Base-by-base conservation (phyloP, 2,113 vertebrate genomes). In the Ondatra zibethicus region DNA sequence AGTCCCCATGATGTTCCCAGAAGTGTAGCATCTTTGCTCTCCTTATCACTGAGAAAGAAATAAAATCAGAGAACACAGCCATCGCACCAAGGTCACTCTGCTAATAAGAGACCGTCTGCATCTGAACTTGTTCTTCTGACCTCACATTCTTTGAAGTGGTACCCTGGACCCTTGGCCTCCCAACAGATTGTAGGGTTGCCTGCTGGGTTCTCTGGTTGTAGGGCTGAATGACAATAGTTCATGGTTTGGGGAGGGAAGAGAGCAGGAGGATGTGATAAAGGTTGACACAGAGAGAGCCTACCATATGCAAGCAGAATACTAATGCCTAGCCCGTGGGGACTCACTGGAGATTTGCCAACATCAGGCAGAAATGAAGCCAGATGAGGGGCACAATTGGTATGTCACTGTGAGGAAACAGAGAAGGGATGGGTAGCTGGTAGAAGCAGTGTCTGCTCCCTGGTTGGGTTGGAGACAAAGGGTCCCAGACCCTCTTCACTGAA, bases 11-110 rank as follows among this genome's bases (percentile, higher is more conserved):
- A 1, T 0, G 19, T 73, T 89, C 61, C 33, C 19, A 1, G 6
- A 29, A 68, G 70, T 47, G 3, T 3, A 0, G 5, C 25, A 1
- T 17, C 45, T 13, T 23, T 17, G 36, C 47, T 10, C 50, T 33
- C 42, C 4, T 91, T 72, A 66, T 27, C 25, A 12, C 75, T 1
- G 19, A 92, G 63, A n/a, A 76, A 19, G 63, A 70, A 92, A 73
- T 82, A 61, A 94, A 96, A 63, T 10, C 85, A 91, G 91, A 93
- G 88, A 52, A 82, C 89, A 80, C 1, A 86, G 77, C 4, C 33
- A 12, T 50, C 68, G 55, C n/a, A 39, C 17, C 58, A 90, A 92
- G 77, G 94, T 86, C 92, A 73, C 17, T 27, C n/a, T 21, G 3
- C 77, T 73, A 61, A 50, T 61, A 45, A 73, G 72, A 72, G 84